Percentiles rank a stretch among this genome's conserved stretches.
These are phyloP conservation scores for Eurystomus gularis DNA, from an alignment of 2,113 vertebrate species.

Conservation along the genomic window DNA sequence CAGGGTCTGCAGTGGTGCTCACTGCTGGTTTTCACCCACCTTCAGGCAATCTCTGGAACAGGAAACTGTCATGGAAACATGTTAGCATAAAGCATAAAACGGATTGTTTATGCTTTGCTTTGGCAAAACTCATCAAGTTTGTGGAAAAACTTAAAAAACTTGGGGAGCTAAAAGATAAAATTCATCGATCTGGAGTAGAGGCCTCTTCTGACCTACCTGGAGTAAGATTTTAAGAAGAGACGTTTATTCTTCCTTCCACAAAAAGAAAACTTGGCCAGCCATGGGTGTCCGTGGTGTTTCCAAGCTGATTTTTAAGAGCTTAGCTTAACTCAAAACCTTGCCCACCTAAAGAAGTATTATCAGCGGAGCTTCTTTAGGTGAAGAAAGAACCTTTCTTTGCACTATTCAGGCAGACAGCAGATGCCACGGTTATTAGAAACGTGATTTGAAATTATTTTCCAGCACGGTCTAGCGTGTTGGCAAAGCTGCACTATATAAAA, in stretches of 20 bases:
- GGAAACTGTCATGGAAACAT: not conserved
- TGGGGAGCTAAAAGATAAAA: not conserved
- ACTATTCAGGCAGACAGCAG: not conserved
- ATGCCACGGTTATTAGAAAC: not conserved
- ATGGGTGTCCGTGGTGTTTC: not conserved
- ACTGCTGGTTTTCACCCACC: not conserved
- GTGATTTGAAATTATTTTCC: not conserved
- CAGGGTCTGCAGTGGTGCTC: not conserved
- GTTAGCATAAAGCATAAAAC: not conserved
- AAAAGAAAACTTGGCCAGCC: not conserved
- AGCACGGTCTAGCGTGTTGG: not conserved
- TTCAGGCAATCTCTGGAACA: not conserved
- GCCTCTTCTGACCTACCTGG: not conserved
- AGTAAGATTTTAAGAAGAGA: not conserved
- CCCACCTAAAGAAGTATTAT: not conserved
- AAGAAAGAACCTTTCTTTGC: not conserved
- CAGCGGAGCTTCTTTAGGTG: not conserved
- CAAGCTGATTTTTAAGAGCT: not conserved
- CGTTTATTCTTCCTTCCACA: not conserved
- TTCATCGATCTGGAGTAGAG: not conserved
- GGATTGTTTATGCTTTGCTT: not conserved
- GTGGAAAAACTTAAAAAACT: not conserved
- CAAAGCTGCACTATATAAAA: not conserved
- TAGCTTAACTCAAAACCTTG: not conserved
- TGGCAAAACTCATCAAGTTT: not conserved